A percentile compares a stretch with the other conserved stretches of the same genome.
These are phyloP conservation scores for Cydia splendana DNA, from an alignment of 1,140 invertebrate genomes.

Conservation along the genomic window DNA sequence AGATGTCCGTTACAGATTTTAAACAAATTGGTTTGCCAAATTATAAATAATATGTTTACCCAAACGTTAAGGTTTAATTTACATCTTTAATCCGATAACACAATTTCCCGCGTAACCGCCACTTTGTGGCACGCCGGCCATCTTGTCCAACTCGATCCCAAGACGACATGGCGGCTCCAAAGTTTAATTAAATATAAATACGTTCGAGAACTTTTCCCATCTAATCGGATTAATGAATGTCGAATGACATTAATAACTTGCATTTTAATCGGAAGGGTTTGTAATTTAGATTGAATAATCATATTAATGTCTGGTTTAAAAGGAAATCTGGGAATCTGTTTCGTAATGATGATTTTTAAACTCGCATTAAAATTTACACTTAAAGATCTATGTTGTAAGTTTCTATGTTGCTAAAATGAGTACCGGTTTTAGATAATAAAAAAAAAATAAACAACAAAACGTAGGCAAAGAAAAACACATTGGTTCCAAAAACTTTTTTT, in stretches of 20 bases:
- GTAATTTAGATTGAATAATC: constrained; percentile 23
- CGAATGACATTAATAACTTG: constrained; percentile 33
- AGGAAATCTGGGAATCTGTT: neutral
- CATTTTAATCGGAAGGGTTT: constrained; percentile 24
- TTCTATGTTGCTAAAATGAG: neutral
- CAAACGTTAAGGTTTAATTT: neutral
- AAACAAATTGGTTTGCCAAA: neutral
- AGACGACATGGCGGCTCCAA: constrained; percentile 17
- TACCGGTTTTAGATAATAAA: too few relatives aligned
- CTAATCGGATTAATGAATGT: constrained; percentile 25
- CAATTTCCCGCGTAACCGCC: neutral
- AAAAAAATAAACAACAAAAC: too few relatives aligned
- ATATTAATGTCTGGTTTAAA: neutral
- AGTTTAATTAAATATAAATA: constrained; percentile 32
- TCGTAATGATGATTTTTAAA: neutral
- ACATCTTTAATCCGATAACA: neutral
- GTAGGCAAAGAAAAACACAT: too few relatives aligned
- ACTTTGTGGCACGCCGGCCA: neutral
- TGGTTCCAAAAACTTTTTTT: too few relatives aligned
- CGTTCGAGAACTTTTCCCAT: constrained; percentile 22
- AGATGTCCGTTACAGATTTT: too few relatives aligned
- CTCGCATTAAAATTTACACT: neutral
- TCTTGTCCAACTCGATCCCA: constrained; percentile 5
- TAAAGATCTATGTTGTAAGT: neutral
- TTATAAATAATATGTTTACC: neutral